These are phyloP conservation scores for Drosophila neocordata DNA, from an alignment of 1,140 invertebrate genomes.

Conservation along the genomic window DNA sequence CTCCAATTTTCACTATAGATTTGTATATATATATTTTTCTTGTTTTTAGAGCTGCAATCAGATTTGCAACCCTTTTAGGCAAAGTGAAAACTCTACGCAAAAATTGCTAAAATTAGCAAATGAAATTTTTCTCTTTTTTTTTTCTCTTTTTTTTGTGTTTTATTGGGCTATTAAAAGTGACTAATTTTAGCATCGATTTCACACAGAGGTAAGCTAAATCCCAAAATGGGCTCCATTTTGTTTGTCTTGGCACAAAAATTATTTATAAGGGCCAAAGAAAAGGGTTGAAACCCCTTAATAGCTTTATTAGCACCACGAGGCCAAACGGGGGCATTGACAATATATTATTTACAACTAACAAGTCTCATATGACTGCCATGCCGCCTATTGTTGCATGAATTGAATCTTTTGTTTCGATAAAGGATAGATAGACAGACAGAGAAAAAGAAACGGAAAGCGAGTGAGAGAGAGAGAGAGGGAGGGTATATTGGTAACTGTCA, in stretches of 20 bases:
- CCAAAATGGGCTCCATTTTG: background rate
- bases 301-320: constrained; percentile 74
- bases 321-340: constrained; percentile 54
- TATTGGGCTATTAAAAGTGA: constrained; percentile 45
- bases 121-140: constrained; percentile 37
- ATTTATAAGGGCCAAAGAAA: constrained; percentile 71
- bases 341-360: constrained; percentile 55
- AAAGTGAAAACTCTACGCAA: constrained; percentile 43
- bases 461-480: background rate
- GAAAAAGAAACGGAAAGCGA: background rate
- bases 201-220: constrained; percentile 22
- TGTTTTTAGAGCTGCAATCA: constrained; percentile 27
- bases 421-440: background rate
- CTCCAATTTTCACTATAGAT: constrained; percentile 39
- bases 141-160: constrained; percentile 7
- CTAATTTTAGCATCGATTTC: constrained; percentile 50
- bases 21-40: background rate
- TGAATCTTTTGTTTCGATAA: constrained; percentile 47
- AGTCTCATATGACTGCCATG: constrained; percentile 43
- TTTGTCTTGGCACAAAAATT: constrained; percentile 47
- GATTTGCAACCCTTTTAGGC: constrained; percentile 51
- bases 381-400: constrained; percentile 38
- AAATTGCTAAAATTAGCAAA: constrained; percentile 52
- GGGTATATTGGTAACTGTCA: constrained; percentile 36
- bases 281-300: constrained; percentile 74